Evolutionary conservation across 1,140 invertebrate species (phyloP).

Genomic region (Caenorhabditis tropicalis): DNA sequence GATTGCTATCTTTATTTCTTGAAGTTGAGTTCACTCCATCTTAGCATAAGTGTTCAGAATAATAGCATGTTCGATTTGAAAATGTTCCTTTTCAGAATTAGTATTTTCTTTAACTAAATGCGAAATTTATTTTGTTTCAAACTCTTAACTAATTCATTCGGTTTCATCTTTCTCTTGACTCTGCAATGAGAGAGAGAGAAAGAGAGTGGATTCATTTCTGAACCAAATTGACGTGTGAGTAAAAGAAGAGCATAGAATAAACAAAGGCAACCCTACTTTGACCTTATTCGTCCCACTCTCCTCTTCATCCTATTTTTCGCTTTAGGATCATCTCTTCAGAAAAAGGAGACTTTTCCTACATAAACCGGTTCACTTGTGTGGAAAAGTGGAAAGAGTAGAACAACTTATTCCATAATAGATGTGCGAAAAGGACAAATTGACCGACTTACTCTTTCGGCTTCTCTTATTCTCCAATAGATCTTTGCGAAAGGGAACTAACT

Average conservation of each 20-base stretch:
- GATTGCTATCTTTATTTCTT: no score
- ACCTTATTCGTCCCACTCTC: neutral
- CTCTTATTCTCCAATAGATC: neutral
- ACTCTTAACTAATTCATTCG: neutral
- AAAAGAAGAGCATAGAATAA: slow-evolving; percentile 28
- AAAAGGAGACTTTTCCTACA: neutral
- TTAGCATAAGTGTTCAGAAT: no score
- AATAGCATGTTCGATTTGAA: no score
- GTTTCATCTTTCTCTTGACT: neutral
- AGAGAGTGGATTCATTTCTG: neutral
- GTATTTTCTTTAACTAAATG: no score
- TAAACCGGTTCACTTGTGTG: slow-evolving; percentile 41
- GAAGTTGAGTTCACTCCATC: no score
- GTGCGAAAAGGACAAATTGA: slow-evolving; percentile 43
- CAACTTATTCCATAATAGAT: slow-evolving; percentile 45
- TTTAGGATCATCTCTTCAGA: neutral
- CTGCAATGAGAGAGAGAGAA: neutral
- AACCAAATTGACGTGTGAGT: slow-evolving; percentile 33
- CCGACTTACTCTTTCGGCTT: slow-evolving; percentile 35
- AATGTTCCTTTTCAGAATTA: no score
- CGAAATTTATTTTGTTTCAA: neutral
- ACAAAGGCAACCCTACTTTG: neutral
- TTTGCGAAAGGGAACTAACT: neutral
- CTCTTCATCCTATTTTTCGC: neutral
- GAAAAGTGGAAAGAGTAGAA: neutral